Evolutionary conservation across 1,140 invertebrate genomes (phyloP).

Genomic region (Cardiocondyla obscurior): DNA sequence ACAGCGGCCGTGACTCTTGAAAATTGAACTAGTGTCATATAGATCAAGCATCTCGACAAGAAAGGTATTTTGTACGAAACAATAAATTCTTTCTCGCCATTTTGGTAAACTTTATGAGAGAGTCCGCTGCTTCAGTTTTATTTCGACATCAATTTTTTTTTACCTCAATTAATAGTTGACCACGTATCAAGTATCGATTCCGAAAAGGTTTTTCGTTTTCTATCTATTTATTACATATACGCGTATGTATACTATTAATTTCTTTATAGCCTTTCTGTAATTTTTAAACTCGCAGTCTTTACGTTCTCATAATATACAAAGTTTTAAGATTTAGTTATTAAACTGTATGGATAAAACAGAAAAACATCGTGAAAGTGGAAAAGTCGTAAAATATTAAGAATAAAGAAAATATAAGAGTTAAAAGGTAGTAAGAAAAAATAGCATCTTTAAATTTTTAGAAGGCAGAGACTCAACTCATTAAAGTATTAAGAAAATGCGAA

Average conservation of each 20-base stretch:
- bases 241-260: neutral
- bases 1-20: neutral
- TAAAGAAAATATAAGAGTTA: neutral
- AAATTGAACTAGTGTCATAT: slow-evolving; percentile 14
- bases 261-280: neutral
- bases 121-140: neutral
- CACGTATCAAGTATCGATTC: neutral
- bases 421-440: neutral
- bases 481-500: neutral
- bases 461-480: neutral
- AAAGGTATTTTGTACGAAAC: neutral
- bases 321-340: neutral
- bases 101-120: neutral
- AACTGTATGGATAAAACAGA: neutral
- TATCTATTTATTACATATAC: too few relatives aligned
- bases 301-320: neutral
- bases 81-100: neutral
- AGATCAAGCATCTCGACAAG: neutral
- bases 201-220: neutral
- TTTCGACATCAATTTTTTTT: neutral
- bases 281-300: neutral
- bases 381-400: neutral
- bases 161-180: neutral
- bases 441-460: neutral
- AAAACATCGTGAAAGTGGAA: neutral